These are phyloP conservation scores for Drepana arcuata DNA, from an alignment of 1,140 invertebrate species.

Conservation along the genomic window DNA sequence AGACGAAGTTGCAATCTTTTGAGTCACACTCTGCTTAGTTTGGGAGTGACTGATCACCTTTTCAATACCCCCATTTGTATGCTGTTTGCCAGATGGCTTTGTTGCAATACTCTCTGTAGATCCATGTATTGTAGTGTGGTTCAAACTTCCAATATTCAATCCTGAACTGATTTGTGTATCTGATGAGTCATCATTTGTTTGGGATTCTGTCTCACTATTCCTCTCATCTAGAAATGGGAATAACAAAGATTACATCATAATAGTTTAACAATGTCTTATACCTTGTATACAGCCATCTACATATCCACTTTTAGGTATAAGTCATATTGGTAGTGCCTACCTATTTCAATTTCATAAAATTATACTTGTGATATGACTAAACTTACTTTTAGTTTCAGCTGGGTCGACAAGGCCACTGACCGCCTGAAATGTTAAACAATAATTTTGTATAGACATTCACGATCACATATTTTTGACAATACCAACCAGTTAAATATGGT, in stretches of 20 bases:
- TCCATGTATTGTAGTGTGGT: constrained; percentile 78
- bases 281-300: too few relatives aligned
- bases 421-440: constrained; percentile 75
- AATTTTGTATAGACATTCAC: constrained; percentile 1
- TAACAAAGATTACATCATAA: too few relatives aligned
- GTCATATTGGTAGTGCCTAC: too few relatives aligned
- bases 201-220: constrained; percentile 92
- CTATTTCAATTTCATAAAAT: too few relatives aligned
- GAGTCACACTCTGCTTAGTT: constrained; percentile 54
- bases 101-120: constrained; percentile 74
- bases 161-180: constrained; percentile 77
- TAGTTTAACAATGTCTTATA: too few relatives aligned
- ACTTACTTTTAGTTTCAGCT: constrained; percentile 72
- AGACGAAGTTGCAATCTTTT: constrained; percentile 68
- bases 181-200: constrained; percentile 83
- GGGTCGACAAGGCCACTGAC: constrained; percentile 82
- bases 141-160: constrained; percentile 57
- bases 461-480: not conserved
- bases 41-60: constrained; percentile 43
- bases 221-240: constrained; percentile 78
- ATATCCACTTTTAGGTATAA: too few relatives aligned
- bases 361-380: too few relatives aligned
- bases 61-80: constrained; percentile 73
- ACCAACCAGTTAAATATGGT: not conserved
- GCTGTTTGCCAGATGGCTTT: constrained; percentile 76